Evolutionary conservation across 2,888 invertebrate species (phyloP).

Genomic region (Tetanocera ferruginea): DNA sequence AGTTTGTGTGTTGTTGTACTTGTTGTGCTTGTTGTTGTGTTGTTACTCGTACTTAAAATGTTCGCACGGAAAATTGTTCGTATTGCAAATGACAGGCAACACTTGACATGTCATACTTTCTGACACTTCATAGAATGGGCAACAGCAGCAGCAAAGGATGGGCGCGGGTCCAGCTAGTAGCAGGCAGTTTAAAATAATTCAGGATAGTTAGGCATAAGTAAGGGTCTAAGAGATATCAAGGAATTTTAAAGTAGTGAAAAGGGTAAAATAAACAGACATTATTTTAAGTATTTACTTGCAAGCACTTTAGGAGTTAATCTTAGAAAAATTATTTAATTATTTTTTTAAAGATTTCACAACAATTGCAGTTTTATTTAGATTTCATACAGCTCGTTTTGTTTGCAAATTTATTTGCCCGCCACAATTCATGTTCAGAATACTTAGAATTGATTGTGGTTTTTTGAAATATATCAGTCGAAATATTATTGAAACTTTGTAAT

Average conservation of each 20-base stretch:
- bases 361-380: no score
- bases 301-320: no score
- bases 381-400: no score
- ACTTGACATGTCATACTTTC: conserved; percentile 27
- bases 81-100: conserved; percentile 19
- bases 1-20: neutral
- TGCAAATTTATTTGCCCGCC: no score
- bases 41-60: neutral
- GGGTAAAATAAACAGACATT: no score
- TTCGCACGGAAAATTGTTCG: conserved; percentile 8
- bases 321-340: no score
- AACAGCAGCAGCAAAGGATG: neutral
- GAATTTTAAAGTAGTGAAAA: neutral
- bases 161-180: neutral
- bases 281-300: no score
- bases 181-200: neutral
- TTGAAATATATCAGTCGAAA: no score
- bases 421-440: no score
- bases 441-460: no score
- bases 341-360: no score
- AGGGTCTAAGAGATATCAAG: neutral
- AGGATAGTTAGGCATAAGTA: neutral
- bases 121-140: neutral
- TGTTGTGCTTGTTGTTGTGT: neutral
- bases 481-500: no score